These are phyloP conservation scores for Zaprionus inermis DNA, from an alignment of 1,140 invertebrate species.

Conservation along the genomic window DNA sequence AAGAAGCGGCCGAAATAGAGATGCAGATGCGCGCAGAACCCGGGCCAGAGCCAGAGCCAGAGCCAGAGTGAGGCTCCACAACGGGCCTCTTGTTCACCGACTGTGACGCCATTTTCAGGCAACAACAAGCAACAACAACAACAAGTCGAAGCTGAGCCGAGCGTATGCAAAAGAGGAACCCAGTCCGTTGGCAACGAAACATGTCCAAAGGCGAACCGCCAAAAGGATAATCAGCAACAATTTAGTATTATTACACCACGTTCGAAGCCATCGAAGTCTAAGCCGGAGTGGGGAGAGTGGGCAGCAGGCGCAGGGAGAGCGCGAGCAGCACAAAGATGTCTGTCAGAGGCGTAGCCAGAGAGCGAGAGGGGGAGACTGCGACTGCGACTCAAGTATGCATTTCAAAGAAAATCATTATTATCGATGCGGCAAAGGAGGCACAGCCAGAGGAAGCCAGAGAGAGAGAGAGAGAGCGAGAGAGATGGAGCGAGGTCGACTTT, in stretches of 20 bases:
- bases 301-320: slow-evolving; percentile 41
- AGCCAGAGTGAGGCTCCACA: no score
- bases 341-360: slow-evolving; percentile 53
- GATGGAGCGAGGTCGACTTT: no score
- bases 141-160: slow-evolving; percentile 57
- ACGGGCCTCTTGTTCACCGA: slow-evolving; percentile 51
- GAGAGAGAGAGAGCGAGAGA: slow-evolving; percentile 15
- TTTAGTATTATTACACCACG: slow-evolving; percentile 84
- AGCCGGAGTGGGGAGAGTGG: slow-evolving; percentile 6
- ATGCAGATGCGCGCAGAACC: slow-evolving; percentile 55
- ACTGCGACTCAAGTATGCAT: slow-evolving; percentile 76
- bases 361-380: background rate
- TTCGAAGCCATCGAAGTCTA: slow-evolving; percentile 77
- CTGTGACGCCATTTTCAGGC: slow-evolving; percentile 78
- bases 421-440: slow-evolving; percentile 67
- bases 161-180: slow-evolving; percentile 12
- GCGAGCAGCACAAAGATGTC: slow-evolving; percentile 66
- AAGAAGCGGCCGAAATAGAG: slow-evolving; percentile 63
- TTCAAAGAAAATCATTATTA: slow-evolving; percentile 84
- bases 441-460: slow-evolving; percentile 12
- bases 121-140: slow-evolving; percentile 40
- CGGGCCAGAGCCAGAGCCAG: no score
- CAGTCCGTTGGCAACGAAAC: slow-evolving; percentile 39
- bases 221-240: slow-evolving; percentile 84
- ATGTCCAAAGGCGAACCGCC: slow-evolving; percentile 82